Percentiles rank a stretch among this genome's conserved stretches.
Evolutionary conservation across 2,113 vertebrate genomes (phyloP).

Genomic region (Bufo gargarizans): DNA sequence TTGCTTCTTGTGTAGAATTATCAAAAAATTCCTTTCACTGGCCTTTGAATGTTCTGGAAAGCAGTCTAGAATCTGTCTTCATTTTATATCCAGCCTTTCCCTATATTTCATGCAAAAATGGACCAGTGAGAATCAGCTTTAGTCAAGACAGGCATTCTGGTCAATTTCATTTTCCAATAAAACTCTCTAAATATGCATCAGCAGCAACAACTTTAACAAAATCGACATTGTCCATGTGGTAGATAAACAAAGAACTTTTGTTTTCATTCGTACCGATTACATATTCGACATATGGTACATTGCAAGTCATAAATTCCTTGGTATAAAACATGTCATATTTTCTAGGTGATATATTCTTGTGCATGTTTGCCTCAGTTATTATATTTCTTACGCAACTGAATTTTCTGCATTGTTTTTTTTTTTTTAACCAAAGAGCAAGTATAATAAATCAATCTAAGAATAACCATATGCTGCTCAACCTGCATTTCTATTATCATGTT

Average conservation of each 20-base stretch:
- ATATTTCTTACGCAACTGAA: not conserved
- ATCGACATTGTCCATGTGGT: not conserved
- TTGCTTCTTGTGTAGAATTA: not conserved
- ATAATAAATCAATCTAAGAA: not conserved
- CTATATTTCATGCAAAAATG: not conserved
- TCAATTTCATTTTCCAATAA: not conserved
- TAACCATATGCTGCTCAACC: not conserved
- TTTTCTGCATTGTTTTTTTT: not conserved
- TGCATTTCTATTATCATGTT: not conserved
- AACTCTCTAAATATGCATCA: not conserved
- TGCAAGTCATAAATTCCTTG: not conserved
- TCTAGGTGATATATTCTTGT: not conserved
- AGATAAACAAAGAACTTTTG: not conserved
- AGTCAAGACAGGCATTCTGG: slow-evolving; percentile 6
- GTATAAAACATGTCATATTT: not conserved
- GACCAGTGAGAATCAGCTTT: not conserved
- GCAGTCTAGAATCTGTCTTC: not conserved
- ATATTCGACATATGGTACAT: slow-evolving; percentile 8
- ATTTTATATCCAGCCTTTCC: not conserved
- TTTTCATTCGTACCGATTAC: not conserved
- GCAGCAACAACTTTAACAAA: not conserved
- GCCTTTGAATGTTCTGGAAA: not conserved
- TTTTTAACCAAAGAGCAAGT: too few relatives aligned
- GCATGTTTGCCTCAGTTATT: not conserved
- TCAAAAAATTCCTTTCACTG: not conserved